Evolutionary conservation across 1,140 invertebrate species (phyloP).

Genomic region (Cydia fagiglandana): DNA sequence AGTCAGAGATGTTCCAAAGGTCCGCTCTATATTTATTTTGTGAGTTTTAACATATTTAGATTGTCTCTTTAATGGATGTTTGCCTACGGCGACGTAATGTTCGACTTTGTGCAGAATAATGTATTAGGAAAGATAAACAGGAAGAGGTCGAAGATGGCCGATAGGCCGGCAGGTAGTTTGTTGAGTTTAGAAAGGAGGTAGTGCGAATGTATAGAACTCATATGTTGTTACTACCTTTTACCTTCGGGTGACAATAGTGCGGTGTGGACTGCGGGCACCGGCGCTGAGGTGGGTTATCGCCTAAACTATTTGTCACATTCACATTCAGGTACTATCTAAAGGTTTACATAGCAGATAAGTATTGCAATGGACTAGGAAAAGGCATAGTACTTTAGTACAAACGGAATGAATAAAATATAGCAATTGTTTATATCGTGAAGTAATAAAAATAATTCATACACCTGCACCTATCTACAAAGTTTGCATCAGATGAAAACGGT

Average conservation of each 20-base stretch:
- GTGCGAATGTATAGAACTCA: slow-evolving; percentile 1
- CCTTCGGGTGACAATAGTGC: slow-evolving; percentile 24
- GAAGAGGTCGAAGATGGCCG: slow-evolving; percentile 56
- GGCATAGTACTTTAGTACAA: not conserved
- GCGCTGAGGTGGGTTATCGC: slow-evolving; percentile 45
- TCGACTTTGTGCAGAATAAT: slow-evolving; percentile 50
- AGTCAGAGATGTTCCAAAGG: too few relatives aligned
- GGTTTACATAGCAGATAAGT: slow-evolving; percentile 38
- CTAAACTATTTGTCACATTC: slow-evolving; percentile 47
- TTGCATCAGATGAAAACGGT: slow-evolving; percentile 14
- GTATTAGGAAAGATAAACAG: slow-evolving; percentile 57
- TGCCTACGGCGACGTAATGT: slow-evolving; percentile 41
- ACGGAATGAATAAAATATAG: not conserved
- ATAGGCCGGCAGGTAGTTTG: slow-evolving; percentile 56
- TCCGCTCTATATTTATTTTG: too few relatives aligned
- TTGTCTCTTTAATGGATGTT: slow-evolving; percentile 32
- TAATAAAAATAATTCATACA: slow-evolving; percentile 37
- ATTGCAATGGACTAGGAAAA: not conserved
- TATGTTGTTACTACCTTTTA: slow-evolving; percentile 6
- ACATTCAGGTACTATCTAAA: slow-evolving; percentile 6
- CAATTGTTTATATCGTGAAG: not conserved
- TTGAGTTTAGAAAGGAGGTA: not conserved
- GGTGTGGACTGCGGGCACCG: slow-evolving; percentile 22
- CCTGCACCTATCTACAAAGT: not conserved
- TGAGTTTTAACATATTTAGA: slow-evolving; percentile 10